Evolutionary conservation across 2,888 invertebrate genomes (phyloP).

Genomic region (Trichogramma evanescens): DNA sequence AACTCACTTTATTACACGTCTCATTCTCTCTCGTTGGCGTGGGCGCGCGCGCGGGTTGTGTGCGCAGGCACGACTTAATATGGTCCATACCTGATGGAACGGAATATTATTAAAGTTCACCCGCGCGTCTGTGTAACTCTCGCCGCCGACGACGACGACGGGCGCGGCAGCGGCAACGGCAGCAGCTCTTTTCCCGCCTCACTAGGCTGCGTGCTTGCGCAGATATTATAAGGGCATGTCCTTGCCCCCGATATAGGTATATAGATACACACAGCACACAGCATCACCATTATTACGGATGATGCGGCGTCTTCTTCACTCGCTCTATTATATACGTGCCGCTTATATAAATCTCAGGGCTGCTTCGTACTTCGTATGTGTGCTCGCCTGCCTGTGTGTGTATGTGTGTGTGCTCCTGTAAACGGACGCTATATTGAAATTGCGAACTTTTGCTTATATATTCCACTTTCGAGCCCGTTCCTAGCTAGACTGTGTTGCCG

Average conservation of each 20-base stretch:
- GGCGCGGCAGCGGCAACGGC: too few species aligned
- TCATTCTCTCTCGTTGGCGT: constrained; percentile 35
- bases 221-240: too few species aligned
- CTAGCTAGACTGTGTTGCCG: not conserved
- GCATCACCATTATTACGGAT: constrained; percentile 9
- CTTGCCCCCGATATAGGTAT: too few species aligned
- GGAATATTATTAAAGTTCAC: constrained; percentile 48
- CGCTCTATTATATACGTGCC: not conserved
- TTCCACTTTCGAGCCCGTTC: constrained; percentile 10
- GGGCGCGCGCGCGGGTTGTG: constrained; percentile 18
- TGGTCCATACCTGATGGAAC: constrained; percentile 45
- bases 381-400: not conserved
- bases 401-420: not conserved
- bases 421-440: constrained; percentile 7
- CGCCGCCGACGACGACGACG: too few species aligned
- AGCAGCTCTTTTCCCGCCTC: too few species aligned
- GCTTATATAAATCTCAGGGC: too few species aligned
- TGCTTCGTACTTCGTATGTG: not conserved
- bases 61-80: constrained; percentile 38
- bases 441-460: constrained; percentile 9
- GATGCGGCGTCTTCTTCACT: constrained; percentile 6
- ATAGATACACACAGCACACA: not conserved
- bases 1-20: constrained; percentile 49
- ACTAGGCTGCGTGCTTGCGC: too few species aligned
- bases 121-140: not conserved